These are phyloP conservation scores for Rhopalosiphum nymphaeae DNA, from an alignment of 2,888 invertebrate genomes.

Conservation along the genomic window DNA sequence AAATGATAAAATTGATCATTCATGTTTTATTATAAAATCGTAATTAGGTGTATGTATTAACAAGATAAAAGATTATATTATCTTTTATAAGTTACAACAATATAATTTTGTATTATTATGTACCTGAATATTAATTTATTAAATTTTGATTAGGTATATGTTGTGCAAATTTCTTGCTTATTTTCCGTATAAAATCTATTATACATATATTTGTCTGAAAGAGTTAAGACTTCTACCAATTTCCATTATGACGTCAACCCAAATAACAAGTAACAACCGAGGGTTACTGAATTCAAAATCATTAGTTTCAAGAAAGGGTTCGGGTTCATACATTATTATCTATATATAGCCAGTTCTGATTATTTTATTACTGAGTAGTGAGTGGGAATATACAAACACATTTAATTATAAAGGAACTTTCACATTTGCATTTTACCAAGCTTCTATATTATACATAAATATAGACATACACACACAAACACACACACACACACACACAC, in stretches of 20 bases:
- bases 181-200: neutral
- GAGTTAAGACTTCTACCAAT: neutral
- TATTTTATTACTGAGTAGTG: slow-evolving; percentile 1
- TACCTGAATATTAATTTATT: neutral
- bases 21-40: neutral
- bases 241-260: slow-evolving; percentile 3
- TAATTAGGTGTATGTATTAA: neutral
- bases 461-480: too few species aligned
- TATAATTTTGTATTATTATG: neutral
- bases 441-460: neutral
- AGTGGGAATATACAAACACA: neutral
- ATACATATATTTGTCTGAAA: neutral
- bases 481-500: too few species aligned
- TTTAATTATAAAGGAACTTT: slow-evolving; percentile 28
- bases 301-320: slow-evolving; percentile 36
- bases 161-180: neutral
- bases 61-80: neutral
- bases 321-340: neutral
- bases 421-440: slow-evolving; percentile 14
- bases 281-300: slow-evolving; percentile 10
- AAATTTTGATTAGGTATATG: neutral
- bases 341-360: neutral
- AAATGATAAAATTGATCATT: neutral
- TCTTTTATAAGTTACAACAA: neutral
- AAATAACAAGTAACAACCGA: neutral